Evolutionary conservation across 2,888 invertebrate genomes (phyloP), one percentile per base, ranked within the genome.

Genomic region (Hermaeophaga mercurialis): DNA sequence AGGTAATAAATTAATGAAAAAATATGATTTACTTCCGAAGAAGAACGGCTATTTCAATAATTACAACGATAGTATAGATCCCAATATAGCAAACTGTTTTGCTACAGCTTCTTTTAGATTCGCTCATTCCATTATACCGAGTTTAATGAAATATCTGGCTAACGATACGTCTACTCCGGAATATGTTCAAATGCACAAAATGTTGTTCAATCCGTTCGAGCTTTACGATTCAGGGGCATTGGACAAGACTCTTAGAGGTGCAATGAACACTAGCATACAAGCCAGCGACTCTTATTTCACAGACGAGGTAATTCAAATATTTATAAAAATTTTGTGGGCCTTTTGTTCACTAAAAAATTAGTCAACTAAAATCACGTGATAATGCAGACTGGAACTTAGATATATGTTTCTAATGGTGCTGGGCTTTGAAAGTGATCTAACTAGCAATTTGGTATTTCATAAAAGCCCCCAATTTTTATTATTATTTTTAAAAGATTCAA

Each of bases 81-180:
- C 94, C 0, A 82, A 85, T 3, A 82, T 95, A 47, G 89, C 91
- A 8, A 95, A 95, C 77, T 87, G 85, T 73, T 94, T 95, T 78
- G 89, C 94, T 0, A 81, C 89, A 0, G 86, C 94, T 0, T 91
- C 89, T 0, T 95, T 94, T 74, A 82, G 96, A 61, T 95, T 96
- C 71, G 96, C 94, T 0, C 94, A 95, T 70, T 92, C 92, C 0
- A 77, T 94, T 9, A 78, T 95, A 14, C 91, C 91, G 46, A 87
- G 89, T 9, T 76, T 93, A 46, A 87, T 92, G 75, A 88, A 86
- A 75, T 78, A 78, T 48, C 66, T 85, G 54, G 84, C 84, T 0
- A 82, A 86, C 59, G 66, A 80, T 68, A 73, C 74, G 3, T 72
- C 74, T 17, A 77, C 75, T 65, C 73, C 75, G 6, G 85, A 85